Evolutionary conservation across 2,113 vertebrate species (phyloP), one percentile per base, ranked within the genome.

Genomic region (Sinocyclocheilus grahami): DNA sequence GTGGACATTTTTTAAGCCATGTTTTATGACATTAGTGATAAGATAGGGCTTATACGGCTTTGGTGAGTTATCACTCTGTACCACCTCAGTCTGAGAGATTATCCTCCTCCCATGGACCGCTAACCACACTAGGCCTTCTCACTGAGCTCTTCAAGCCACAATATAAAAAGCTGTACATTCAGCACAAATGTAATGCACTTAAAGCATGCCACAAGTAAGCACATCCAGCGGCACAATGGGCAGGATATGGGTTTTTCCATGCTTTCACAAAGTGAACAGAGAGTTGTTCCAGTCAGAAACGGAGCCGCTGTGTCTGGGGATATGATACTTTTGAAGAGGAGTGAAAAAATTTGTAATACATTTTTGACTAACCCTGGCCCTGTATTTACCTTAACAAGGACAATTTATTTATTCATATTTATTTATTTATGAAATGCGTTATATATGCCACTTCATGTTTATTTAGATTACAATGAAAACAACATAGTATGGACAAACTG

Each of bases 161-260:
- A 90, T 92, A 93, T 94, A 92, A 93, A 89, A 95, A 93, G 93
- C 90, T 93, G 94, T 94, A 90, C 93, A 92, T 94, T 95, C 94
- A 95, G 95, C 93, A 90, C 48, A 89, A 92, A 90, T 88, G 90
- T 91, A 93, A 87, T 90, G 84, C 91, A 95, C 92, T 95, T 93
- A 93, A 92, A 93, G 90, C 90, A 91, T 87, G 89, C 90, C 95
- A 93, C 95, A 96, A 95, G 86, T 92, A 93, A 90, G 88, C 89
- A 91, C 87, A 91, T 84, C 89, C 90, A 84, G 88, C 89, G 87
- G 90, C 91, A 92, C 93, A 93, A 95, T 92, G 93, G 91, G 90
- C 95, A 96, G 96, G 95, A 97, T 97, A 97, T 96, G 95, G 92
- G 93, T 94, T 95, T 97, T 96, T 94, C 95, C 96, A 95, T 95